Conservation (phyloP, 2,797 vertebrate species). For the Sciurus carolinensis region DNA sequence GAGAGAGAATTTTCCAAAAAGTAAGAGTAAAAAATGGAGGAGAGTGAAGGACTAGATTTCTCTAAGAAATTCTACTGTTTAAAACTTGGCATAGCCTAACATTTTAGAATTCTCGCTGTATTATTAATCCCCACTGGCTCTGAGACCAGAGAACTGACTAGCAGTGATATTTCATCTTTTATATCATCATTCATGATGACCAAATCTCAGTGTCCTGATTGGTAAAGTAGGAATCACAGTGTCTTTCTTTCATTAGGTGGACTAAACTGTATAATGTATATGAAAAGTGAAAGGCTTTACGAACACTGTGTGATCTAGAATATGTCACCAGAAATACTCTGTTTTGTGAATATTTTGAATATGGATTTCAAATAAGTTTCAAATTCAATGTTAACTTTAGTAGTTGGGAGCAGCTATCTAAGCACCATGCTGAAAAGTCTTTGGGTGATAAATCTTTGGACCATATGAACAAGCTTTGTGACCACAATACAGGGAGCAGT, state of each 20-base stretch:
- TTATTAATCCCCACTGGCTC: not conserved
- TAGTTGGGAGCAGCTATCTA: not conserved
- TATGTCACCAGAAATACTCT: not conserved
- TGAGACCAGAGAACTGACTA: not conserved
- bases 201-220: conserved; percentile 3
- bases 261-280: not conserved
- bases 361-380: not conserved
- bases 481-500: not conserved
- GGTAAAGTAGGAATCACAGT: not conserved
- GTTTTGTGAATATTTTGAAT: not conserved
- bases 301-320: conserved; percentile 7
- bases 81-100: not conserved
- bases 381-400: not conserved
- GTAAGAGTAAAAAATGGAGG: not conserved
- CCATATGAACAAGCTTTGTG: not conserved
- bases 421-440: not conserved
- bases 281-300: not conserved
- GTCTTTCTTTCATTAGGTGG: not conserved
- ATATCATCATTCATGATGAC: not conserved
- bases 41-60: not conserved
- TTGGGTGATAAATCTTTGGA: not conserved
- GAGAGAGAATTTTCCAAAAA: not conserved
- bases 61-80: not conserved
- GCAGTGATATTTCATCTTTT: conserved; percentile 25
- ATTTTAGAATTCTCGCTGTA: not conserved